phyloP scores from a whole-genome alignment of 2,113 vertebrate species.

The Bostrychus sinensis region DNA sequence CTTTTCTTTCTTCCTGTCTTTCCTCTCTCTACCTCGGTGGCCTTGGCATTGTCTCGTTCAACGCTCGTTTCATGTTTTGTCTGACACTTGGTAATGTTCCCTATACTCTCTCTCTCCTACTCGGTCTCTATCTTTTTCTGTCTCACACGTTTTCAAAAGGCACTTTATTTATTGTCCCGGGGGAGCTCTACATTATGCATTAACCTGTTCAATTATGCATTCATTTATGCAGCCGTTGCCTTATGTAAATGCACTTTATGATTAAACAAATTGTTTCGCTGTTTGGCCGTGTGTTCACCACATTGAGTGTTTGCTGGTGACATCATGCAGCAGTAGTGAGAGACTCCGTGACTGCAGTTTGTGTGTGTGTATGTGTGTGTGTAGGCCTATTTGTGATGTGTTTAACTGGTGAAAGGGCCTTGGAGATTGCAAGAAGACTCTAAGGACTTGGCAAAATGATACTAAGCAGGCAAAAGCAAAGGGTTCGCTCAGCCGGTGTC shows the following conservation, averaged over 20 bases:
- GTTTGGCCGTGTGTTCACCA: constrained; percentile 72
- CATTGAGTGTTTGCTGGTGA: constrained; percentile 75
- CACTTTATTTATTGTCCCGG: constrained; percentile 77
- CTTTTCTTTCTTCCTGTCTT: constrained; percentile 49
- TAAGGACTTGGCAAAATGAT: constrained; percentile 42
- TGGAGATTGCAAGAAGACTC: constrained; percentile 37
- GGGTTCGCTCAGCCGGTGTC: constrained; percentile 14
- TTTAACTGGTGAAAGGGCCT: constrained; percentile 50
- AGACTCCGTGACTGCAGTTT: constrained; percentile 51
- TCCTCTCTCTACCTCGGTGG: constrained; percentile 60
- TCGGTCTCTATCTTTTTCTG: constrained; percentile 55
- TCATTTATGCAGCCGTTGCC: constrained; percentile 80
- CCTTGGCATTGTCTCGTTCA: constrained; percentile 72
- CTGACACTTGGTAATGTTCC: constrained; percentile 63
- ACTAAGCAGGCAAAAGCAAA: constrained; percentile 21
- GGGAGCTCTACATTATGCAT: constrained; percentile 80
- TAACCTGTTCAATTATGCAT: constrained; percentile 82
- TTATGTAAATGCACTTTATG: constrained; percentile 81
- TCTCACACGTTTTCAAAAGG: constrained; percentile 73
- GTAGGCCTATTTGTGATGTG: constrained; percentile 52
- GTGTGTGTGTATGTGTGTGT: constrained; percentile 27
- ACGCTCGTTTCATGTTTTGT: constrained; percentile 73
- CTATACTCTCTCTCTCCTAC: constrained; percentile 21
- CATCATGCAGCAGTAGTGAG: constrained; percentile 66
- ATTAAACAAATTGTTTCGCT: constrained; percentile 79